Base-by-base conservation (phyloP, 2,888 invertebrate genomes). In the Drosophila niveifrons region DNA sequence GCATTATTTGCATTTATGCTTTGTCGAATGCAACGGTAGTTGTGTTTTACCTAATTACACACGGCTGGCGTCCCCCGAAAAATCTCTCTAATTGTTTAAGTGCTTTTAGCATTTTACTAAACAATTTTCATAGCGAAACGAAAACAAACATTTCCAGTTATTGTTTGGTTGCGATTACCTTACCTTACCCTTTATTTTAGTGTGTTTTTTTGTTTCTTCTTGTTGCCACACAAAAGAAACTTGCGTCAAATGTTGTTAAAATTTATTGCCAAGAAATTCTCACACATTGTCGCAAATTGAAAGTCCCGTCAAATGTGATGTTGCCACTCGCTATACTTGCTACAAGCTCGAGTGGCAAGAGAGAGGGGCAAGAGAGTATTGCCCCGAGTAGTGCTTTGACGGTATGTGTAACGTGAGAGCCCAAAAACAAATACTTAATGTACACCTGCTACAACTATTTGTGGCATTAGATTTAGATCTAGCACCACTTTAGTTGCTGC, bases 181-280 rank as follows among this genome's bases (percentile, higher is more conserved):
- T 41, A 41, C 39, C 39, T 41, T 23, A 23, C 23, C 23, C 23
- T 23, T 23, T 23, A 23, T 23, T 23, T 23, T 23, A 4, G 23
- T 23, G 23, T 23, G n/a, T n/a, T n/a, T 41, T 7, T 41, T 41
- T 15, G 13, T 11, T 36, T 57, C 53, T 31, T 58, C 13, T 46
- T 66, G 63, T 51, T 23, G 23, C 23, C 23, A 23, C 70, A 65
- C 68, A 58, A 69, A 52, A 53, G 59, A 66, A 67, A 64, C 57
- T 75, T 59, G 67, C 78, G 47, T 76, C 76, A 68, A 77, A 73
- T 79, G 76, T 71, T 68, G 74, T 75, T 75, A 66, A 80, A 82
- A 78, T 78, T 88, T 88, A 85, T 85, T 86, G 86, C 88, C 86
- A 86, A 73, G 73, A 78, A 80, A 69, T 80, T 85, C 86, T 85